Evolutionary conservation across 2,888 invertebrate species (phyloP).

Genomic region (Drosophila anceps): DNA sequence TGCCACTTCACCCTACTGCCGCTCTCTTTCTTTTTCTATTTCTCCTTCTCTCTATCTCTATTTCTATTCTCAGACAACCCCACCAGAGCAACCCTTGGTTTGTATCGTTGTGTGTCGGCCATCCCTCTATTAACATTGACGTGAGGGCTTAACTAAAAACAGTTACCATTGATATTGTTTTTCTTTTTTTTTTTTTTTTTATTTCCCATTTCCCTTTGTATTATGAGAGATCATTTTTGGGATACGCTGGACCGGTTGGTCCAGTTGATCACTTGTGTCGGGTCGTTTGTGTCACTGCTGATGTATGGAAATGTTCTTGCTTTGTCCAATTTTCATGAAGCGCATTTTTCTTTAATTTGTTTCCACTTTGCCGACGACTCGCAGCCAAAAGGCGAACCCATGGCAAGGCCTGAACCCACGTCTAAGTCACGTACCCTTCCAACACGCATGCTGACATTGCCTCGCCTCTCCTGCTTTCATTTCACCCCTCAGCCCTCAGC

Average conservation of each 20-base stretch:
- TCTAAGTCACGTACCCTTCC: conserved; percentile 61
- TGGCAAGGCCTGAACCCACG: conserved; percentile 26
- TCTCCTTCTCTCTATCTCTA: no score
- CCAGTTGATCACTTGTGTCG: conserved; percentile 39
- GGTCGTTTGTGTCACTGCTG: conserved; percentile 41
- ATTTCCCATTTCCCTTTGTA: conserved; percentile 4
- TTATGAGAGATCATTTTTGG: conserved; percentile 41
- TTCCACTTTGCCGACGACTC: conserved; percentile 46
- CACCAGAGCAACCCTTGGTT: conserved; percentile 40
- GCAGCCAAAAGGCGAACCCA: conserved; percentile 12
- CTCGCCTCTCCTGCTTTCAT: background rate
- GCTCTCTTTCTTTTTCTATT: background rate
- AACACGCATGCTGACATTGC: conserved; percentile 61
- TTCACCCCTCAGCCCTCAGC: background rate
- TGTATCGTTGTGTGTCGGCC: conserved; percentile 22
- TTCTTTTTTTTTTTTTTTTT: conserved; percentile 5
- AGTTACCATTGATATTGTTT: conserved; percentile 67
- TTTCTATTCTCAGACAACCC: background rate
- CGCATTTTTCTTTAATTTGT: conserved; percentile 68
- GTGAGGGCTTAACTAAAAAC: conserved; percentile 56
- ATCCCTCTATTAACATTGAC: conserved; percentile 70
- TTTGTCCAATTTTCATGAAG: conserved; percentile 55
- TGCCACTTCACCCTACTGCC: conserved; percentile 8
- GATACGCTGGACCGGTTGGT: conserved; percentile 43
- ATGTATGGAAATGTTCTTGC: conserved; percentile 45